These are phyloP conservation scores for Ciona savignyi DNA, from an alignment of 23 tunicate species.

Conservation along the genomic window DNA sequence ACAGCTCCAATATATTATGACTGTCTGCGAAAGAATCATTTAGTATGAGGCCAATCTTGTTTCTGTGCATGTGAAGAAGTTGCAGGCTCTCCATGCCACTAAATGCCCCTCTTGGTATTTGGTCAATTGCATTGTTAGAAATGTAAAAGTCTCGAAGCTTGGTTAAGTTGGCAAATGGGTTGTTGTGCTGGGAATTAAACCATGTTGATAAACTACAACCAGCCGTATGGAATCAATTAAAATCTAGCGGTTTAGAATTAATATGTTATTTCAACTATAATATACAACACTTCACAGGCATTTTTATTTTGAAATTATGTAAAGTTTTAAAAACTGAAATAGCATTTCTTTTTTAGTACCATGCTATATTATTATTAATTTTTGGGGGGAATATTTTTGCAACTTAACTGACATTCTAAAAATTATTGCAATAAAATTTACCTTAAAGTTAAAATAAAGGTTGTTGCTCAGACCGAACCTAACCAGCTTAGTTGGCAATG, in stretches of 20 bases:
- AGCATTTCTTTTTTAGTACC: too few relatives aligned
- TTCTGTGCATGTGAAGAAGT: background rate
- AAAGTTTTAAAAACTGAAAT: too few relatives aligned
- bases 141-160: constrained; percentile 1
- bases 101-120: background rate
- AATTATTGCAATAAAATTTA: too few relatives aligned
- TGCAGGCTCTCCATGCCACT: background rate
- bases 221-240: too few relatives aligned
- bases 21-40: background rate
- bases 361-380: too few relatives aligned
- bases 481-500: constrained; percentile 10
- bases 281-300: too few relatives aligned
- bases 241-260: too few relatives aligned
- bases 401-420: too few relatives aligned
- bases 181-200: constrained; percentile 2
- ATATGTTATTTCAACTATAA: too few relatives aligned
- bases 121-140: constrained; percentile 9
- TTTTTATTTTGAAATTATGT: too few relatives aligned
- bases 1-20: constrained; percentile 6
- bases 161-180: constrained; percentile 20
- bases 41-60: constrained; percentile 18
- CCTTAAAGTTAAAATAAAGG: constrained; percentile 13
- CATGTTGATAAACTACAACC: too few relatives aligned
- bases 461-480: constrained; percentile 7
- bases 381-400: too few relatives aligned